A percentile compares a stretch with the other conserved stretches of the same genome.
These are phyloP conservation scores for Galeruca laticollis DNA, from an alignment of 2,888 invertebrate species.

Conservation along the genomic window DNA sequence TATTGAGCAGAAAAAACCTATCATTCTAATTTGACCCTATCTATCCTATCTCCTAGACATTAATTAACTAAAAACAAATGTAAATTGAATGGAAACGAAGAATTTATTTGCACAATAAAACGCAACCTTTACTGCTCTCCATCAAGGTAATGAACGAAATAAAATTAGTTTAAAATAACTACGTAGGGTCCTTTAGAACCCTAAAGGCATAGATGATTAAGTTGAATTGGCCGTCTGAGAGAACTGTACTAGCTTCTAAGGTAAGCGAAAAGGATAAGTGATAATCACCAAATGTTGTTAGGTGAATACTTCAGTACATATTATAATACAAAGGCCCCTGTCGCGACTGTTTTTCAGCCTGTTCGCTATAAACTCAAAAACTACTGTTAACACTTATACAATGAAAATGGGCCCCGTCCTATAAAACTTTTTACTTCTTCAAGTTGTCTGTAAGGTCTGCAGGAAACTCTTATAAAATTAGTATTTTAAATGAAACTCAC, in stretches of 20 bases:
- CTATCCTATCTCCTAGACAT: background rate
- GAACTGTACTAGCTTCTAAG: background rate
- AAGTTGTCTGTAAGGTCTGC: too few species aligned
- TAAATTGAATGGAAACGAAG: conserved; percentile 3
- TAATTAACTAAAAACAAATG: background rate
- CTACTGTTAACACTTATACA: too few species aligned
- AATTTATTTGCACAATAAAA: conserved; percentile 5
- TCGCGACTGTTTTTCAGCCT: too few species aligned
- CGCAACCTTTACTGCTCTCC: background rate
- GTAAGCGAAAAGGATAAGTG: background rate
- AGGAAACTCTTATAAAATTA: too few species aligned
- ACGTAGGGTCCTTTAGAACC: background rate
- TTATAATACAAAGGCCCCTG: too few species aligned
- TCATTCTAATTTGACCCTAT: background rate
- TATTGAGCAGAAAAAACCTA: background rate
- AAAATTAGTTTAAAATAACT: conserved; percentile 1
- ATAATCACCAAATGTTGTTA: background rate
- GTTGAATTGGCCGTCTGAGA: background rate
- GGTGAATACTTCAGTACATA: too few species aligned
- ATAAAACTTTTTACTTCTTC: too few species aligned
- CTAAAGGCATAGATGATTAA: conserved; percentile 2
- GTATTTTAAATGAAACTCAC: too few species aligned
- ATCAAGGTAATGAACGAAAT: conserved; percentile 7
- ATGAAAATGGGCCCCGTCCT: too few species aligned
- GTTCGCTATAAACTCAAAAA: too few species aligned